phyloP scores from a whole-genome alignment of 2,888 invertebrate species.

The Acrobasis consociella region DNA sequence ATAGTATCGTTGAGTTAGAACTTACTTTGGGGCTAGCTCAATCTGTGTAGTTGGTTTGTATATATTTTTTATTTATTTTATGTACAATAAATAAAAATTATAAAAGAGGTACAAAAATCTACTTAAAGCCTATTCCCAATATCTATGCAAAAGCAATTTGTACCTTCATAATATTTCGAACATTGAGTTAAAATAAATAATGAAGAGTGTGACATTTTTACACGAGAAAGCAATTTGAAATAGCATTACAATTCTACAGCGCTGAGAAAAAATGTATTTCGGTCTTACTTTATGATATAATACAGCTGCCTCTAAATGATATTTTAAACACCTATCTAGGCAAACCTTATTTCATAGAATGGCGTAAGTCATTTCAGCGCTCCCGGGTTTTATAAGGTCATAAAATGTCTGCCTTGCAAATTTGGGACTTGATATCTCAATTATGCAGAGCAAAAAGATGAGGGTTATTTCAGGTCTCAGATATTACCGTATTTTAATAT shows the following conservation, averaged over 20 bases:
- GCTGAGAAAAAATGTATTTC: conserved; percentile 1
- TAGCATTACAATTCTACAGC: conserved; percentile 1
- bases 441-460: not conserved
- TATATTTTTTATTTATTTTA: too few relatives aligned
- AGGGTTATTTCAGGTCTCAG: not conserved
- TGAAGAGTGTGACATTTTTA: conserved; percentile 6
- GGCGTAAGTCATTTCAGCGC: not conserved
- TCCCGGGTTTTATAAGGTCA: not conserved
- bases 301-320: not conserved
- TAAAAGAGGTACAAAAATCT: too few relatives aligned
- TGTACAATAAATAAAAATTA: too few relatives aligned
- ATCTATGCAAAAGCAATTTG: conserved; percentile 7
- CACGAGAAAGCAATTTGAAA: conserved; percentile 10
- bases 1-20: too few relatives aligned
- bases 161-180: conserved; percentile 5
- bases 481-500: not conserved
- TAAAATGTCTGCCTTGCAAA: not conserved
- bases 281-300: not conserved
- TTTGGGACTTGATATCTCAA: too few relatives aligned
- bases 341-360: not conserved
- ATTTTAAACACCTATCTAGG: not conserved
- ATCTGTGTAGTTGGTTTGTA: too few relatives aligned
- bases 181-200: conserved; percentile 6
- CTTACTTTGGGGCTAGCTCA: too few relatives aligned
- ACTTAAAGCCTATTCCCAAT: not conserved